phyloP scores from a whole-genome alignment of 1,140 invertebrate genomes.

The Idris sp. region DNA sequence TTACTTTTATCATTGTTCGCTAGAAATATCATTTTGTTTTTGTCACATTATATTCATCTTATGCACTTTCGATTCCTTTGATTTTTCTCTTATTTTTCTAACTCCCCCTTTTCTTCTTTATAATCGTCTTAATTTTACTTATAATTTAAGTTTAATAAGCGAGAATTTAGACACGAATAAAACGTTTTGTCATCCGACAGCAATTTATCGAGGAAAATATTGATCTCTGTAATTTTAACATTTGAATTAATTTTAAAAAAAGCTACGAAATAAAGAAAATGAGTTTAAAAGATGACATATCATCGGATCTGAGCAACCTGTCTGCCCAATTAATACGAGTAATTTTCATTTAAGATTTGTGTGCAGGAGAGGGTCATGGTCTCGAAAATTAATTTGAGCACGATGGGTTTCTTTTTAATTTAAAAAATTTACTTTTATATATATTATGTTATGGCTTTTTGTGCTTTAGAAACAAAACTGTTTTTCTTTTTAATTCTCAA shows the following conservation, averaged over 20 bases:
- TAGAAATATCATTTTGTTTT: conserved; percentile 13
- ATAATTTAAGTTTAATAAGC: conserved; percentile 56
- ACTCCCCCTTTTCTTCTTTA: neutral
- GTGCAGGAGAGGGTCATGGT: conserved; percentile 18
- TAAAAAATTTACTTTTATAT: too few species aligned
- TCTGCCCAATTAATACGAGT: conserved; percentile 61
- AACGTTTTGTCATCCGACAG: conserved; percentile 70
- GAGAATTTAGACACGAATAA: conserved; percentile 60
- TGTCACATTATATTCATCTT: conserved; percentile 24
- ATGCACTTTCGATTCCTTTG: conserved; percentile 8
- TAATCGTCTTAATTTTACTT: conserved; percentile 31
- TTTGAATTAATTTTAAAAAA: conserved; percentile 76
- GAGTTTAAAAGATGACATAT: conserved; percentile 74
- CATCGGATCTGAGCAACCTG: conserved; percentile 71
- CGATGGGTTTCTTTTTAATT: too few species aligned
- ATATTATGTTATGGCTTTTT: too few species aligned
- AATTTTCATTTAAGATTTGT: conserved; percentile 6
- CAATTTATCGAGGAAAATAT: conserved; percentile 71
- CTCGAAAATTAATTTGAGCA: conserved; percentile 39
- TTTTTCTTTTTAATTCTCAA: too few species aligned
- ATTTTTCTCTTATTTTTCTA: conserved; percentile 20
- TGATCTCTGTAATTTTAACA: conserved; percentile 79
- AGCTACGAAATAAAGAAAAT: conserved; percentile 73
- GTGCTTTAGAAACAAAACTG: too few species aligned
- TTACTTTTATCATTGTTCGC: conserved; percentile 36